A percentile compares a stretch with the other conserved stretches of the same genome.
These are phyloP conservation scores for Mus spicilegus DNA, from an alignment of 2,113 vertebrate species.

Conservation along the genomic window DNA sequence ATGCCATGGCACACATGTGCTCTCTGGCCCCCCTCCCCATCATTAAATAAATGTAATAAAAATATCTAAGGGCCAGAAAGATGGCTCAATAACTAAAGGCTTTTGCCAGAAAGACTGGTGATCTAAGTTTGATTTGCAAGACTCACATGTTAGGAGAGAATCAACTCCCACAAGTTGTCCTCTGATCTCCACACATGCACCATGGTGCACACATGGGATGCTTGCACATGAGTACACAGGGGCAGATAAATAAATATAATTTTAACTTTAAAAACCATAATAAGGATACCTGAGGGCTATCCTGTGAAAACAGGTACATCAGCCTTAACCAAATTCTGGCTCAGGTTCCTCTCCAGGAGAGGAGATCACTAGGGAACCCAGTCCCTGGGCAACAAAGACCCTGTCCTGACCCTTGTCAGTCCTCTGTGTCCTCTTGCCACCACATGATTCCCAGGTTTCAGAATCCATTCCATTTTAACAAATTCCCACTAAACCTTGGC, in stretches of 20 bases:
- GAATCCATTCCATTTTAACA: neutral
- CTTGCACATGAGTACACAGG: neutral
- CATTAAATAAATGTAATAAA: neutral
- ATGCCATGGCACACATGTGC: neutral
- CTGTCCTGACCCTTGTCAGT: neutral
- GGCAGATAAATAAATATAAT: neutral
- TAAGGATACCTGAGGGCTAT: neutral
- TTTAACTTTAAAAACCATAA: too few relatives aligned
- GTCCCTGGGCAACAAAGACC: neutral
- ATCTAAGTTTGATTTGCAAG: neutral
- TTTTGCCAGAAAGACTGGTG: neutral
- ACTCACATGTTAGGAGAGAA: neutral
- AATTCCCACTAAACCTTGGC: neutral
- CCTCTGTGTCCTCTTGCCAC: neutral
- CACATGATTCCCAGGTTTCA: neutral
- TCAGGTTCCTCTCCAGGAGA: neutral
- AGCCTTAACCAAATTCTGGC: neutral
- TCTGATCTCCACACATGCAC: neutral
- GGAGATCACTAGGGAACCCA: neutral
- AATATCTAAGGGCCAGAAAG: neutral
- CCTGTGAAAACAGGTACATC: neutral
- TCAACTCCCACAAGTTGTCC: neutral
- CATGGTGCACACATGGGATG: fast-evolving
- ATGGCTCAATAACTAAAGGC: neutral
- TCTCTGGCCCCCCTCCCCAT: too few relatives aligned